Conservation (phyloP, 1,140 invertebrate species). For the Pseudomyrmex dendroicus region DNA sequence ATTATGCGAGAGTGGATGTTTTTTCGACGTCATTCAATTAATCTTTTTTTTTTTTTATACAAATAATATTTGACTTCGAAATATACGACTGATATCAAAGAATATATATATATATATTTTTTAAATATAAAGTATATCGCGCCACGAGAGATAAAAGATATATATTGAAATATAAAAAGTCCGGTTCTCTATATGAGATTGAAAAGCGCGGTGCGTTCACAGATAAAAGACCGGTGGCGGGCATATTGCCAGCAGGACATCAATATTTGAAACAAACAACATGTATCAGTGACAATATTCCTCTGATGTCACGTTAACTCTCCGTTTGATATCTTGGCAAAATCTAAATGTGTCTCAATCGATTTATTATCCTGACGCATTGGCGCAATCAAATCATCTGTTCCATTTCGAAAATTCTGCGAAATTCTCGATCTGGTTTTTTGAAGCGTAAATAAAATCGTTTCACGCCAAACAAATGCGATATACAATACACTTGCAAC, state of each 20-base stretch:
- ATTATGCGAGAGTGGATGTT: background rate
- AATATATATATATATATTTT: no score
- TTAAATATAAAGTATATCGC: background rate
- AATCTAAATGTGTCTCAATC: background rate
- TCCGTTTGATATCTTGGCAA: background rate
- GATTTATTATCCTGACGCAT: background rate
- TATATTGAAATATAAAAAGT: constrained; percentile 9
- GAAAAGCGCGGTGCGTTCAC: constrained; percentile 18
- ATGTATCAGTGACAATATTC: constrained; percentile 26
- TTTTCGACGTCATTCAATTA: constrained; percentile 2
- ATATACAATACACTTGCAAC: no score
- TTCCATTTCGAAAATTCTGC: background rate
- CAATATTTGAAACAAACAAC: constrained; percentile 39
- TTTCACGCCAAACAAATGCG: no score
- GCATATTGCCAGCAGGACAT: background rate
- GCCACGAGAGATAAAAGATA: background rate
- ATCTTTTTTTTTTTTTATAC: background rate
- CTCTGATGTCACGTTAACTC: background rate
- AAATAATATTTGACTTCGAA: constrained; percentile 25
- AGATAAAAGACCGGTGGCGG: constrained; percentile 9
- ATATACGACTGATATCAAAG: constrained; percentile 32
- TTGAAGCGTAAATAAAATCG: no score
- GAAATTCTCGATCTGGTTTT: no score
- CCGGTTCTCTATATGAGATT: constrained; percentile 28
- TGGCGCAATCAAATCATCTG: background rate